These are phyloP conservation scores for Takifugu rubripes DNA, from an alignment of 2,797 vertebrate species.

Conservation along the genomic window DNA sequence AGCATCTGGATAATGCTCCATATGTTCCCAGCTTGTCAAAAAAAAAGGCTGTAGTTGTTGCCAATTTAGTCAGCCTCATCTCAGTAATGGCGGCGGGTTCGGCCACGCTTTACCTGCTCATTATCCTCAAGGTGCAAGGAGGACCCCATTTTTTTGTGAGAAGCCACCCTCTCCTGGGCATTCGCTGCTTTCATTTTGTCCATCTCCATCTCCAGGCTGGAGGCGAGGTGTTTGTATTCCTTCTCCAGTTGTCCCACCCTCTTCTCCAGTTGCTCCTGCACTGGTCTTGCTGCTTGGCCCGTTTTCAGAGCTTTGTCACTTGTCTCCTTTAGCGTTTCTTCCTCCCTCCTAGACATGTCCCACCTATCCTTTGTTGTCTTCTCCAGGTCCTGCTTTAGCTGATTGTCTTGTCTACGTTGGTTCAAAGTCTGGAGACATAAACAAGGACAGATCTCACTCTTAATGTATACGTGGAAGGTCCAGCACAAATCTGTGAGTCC, in stretches of 20 bases:
- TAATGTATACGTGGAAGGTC: no score
- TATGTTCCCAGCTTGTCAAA: no score
- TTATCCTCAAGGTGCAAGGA: slow-evolving; percentile 76
- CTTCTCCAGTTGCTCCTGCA: slow-evolving; percentile 75
- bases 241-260: slow-evolving; percentile 78
- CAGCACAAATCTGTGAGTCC: no score
- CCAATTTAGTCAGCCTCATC: no score
- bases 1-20: no score
- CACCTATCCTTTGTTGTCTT: slow-evolving; percentile 61
- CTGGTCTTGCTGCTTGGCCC: slow-evolving; percentile 71
- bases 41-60: no score
- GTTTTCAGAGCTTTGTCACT: slow-evolving; percentile 72
- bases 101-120: no score
- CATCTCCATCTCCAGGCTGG: slow-evolving; percentile 37
- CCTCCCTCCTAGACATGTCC: slow-evolving; percentile 61
- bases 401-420: slow-evolving; percentile 55
- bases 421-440: slow-evolving; percentile 51
- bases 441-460: neutral
- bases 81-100: no score
- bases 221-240: slow-evolving; percentile 72
- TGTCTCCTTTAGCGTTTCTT: slow-evolving; percentile 73
- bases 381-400: slow-evolving; percentile 62
- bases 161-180: slow-evolving; percentile 10
- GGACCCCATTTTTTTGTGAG: slow-evolving; percentile 45
- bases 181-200: slow-evolving; percentile 34